Evolutionary conservation across 2,888 invertebrate genomes (phyloP), one percentile per base, ranked within the genome.

Genomic region (Brenthis daphne): DNA sequence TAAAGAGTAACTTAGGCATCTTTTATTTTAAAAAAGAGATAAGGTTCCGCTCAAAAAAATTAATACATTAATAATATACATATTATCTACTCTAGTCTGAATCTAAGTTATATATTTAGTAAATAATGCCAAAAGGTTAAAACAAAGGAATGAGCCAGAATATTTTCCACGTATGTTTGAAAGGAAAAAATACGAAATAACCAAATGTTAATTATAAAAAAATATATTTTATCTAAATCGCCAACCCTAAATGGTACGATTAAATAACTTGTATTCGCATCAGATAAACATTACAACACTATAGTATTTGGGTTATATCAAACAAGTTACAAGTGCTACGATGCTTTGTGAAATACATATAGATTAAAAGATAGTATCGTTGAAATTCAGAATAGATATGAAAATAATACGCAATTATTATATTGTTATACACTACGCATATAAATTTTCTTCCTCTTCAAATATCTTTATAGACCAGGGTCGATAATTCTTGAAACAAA

Each of bases 201-300:
- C 0, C 12, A n/a, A 1, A 8, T 6, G 43, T 57, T 11, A 16
- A 6, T 37, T 37, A 57, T 8, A 29, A 11, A 57, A 24, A 47
- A 43, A 33, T n/a, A 13, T 20, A 33, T 33, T n/a, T 29, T n/a
- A n/a, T 57, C 24, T 14, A 56, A 6, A 53, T 2, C 4, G 63
- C 13, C 68, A 73, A 50, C 75, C 72, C 71, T 74, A 68, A 5
- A 54, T 20, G 12, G 66, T 71, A 76, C 80, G 77, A 78, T 81
- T 82, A 87, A 87, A 81, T 78, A 82, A 84, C 85, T 79, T 75
- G 85, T 83, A 82, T 80, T 80, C 74, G 77, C 77, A 85, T 85
- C 83, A 80, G 85, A 84, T 84, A 80, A 76, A 66, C 75, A 72
- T 80, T 87, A 80, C 87, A 76, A 80, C 85, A 87, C 84, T 85